Conservation (phyloP, 2,888 invertebrate species). For the Dioctria linearis region DNA sequence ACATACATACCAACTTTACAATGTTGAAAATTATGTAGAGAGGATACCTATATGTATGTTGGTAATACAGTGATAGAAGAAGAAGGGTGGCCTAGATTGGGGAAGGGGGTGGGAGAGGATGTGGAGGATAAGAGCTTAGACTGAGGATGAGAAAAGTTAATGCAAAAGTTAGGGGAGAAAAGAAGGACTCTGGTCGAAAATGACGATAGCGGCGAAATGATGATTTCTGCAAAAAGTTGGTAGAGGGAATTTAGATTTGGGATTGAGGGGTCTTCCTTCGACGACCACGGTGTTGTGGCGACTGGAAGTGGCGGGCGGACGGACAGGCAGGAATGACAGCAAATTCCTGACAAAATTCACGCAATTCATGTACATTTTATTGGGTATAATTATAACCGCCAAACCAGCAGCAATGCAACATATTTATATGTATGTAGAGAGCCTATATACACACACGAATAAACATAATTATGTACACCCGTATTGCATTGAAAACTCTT, state of each 20-base stretch:
- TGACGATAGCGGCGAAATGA: too few relatives aligned
- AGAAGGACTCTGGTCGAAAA: too few relatives aligned
- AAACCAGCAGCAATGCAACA: slow-evolving; percentile 25
- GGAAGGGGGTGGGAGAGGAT: not conserved
- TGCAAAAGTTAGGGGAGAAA: too few relatives aligned
- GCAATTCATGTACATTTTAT: slow-evolving; percentile 24
- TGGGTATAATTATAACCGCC: not conserved
- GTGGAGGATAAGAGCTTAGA: slow-evolving; percentile 1
- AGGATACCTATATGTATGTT: too few relatives aligned
- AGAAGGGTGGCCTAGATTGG: not conserved
- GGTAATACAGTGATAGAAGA: not conserved
- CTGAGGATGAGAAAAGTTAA: slow-evolving; percentile 1
- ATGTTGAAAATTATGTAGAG: too few relatives aligned
- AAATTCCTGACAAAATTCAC: slow-evolving; percentile 29
- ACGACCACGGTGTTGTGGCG: not conserved
- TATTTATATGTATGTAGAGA: too few relatives aligned
- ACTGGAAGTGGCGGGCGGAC: not conserved
- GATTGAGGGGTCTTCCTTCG: not conserved
- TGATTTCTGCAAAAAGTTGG: not conserved
- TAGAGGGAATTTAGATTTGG: not conserved
- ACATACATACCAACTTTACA: not conserved
- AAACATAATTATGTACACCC: not conserved
- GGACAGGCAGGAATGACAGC: not conserved
- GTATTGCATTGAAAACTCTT: too few relatives aligned
- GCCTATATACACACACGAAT: slow-evolving; percentile 7